Evolutionary conservation across 2,113 vertebrate species (phyloP).

Genomic region (Rhea americana): DNA sequence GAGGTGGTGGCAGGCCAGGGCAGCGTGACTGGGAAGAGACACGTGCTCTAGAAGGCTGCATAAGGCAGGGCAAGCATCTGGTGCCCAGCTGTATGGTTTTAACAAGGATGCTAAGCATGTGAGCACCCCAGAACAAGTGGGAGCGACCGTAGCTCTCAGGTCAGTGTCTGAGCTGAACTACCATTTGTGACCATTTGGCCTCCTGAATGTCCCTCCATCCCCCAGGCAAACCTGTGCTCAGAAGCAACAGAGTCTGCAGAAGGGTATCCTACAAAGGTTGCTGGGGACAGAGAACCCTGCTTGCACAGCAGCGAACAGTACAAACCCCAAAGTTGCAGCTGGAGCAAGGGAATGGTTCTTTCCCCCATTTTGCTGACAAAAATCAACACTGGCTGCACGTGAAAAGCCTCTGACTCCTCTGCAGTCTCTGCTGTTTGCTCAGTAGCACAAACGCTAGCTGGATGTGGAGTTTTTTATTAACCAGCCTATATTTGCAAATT

Average conservation of each 20-base stretch:
- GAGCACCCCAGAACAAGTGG: not conserved
- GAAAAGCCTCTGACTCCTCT: not conserved
- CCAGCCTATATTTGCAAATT: not conserved
- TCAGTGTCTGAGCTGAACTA: fast-evolving
- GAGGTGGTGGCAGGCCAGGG: not conserved
- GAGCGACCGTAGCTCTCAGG: fast-evolving
- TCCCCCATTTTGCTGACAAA: not conserved
- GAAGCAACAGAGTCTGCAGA: not conserved
- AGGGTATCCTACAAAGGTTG: fast-evolving
- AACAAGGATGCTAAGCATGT: not conserved
- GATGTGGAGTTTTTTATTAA: not conserved
- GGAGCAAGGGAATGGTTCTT: not conserved
- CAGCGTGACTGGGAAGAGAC: not conserved
- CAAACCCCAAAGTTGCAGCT: not conserved
- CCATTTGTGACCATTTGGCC: not conserved
- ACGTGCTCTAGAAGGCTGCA: not conserved
- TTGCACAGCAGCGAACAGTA: not conserved
- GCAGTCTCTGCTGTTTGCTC: not conserved
- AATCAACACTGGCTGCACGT: not conserved
- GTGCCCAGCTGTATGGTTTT: not conserved
- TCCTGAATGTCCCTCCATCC: not conserved
- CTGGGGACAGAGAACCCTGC: not conserved
- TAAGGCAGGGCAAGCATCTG: not conserved
- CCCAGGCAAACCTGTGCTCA: not conserved
- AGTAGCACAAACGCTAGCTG: not conserved